Evolutionary conservation across 2,888 invertebrate genomes (phyloP), one percentile per base, ranked within the genome.

Genomic region (Apamea monoglypha): DNA sequence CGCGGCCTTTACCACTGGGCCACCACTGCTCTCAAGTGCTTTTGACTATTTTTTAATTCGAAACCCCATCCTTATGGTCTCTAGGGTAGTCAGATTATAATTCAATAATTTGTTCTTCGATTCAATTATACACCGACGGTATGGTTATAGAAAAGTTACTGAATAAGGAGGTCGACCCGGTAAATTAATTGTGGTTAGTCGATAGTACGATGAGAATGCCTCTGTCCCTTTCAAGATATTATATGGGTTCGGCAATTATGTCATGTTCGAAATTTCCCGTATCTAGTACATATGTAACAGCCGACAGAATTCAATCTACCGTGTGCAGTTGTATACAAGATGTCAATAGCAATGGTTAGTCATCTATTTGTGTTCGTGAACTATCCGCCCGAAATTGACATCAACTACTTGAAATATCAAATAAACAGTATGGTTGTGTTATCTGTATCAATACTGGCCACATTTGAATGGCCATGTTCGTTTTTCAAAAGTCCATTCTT

Each of bases 171-270:
- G 83, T 77, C 78, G 83, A 16, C 36, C 44, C 77, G n/a, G 61
- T 81, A 82, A 82, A 79, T 82, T 79, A 84, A 72, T 79, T 84
- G 84, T 79, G 80, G 84, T 82, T 68, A 79, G 71, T 68, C 67
- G 61, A 82, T 84, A 84, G 84, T 61, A 84, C 59, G 66, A 70
- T 61, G 84, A 79, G 67, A 64, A 83, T 84, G 44, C 47, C 79
- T 70, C 32, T 47, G 71, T 61, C 83, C 80, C 83, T 83, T 83
- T 80, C 77, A 80, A 47, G 83, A 83, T 76, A 80, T 83, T 81
- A 81, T 63, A 83, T 68, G 83, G 80, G 80, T 76, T 68, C 36
- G 16, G 53, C 36, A 83, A 83, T 83, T 81, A 83, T 76, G 83
- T 56, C 68, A 67, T 59, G 79, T 61, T 84, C 61, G 21, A 81